Evolutionary conservation across 2,113 vertebrate genomes (phyloP).

Genomic region (Hucho hucho): DNA sequence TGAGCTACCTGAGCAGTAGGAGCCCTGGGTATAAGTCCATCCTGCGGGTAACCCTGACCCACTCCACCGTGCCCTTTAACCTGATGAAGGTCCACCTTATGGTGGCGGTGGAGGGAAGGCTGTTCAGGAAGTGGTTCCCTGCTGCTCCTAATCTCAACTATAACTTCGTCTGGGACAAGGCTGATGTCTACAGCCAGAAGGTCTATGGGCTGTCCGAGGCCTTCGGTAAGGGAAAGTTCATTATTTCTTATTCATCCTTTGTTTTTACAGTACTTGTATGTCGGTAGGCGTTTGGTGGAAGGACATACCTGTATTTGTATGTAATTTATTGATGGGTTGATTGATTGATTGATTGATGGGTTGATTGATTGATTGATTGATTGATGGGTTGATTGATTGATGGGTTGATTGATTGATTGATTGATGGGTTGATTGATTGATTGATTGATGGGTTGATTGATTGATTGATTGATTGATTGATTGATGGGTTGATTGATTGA

Average conservation of each 20-base stretch:
- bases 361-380: too few species aligned
- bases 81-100: slow-evolving; percentile 98
- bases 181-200: slow-evolving; percentile 97
- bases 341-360: too few species aligned
- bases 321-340: too few species aligned
- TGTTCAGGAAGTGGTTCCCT: slow-evolving; percentile 96
- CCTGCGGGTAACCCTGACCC: slow-evolving; percentile 89
- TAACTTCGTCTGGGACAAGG: slow-evolving; percentile 97
- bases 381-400: too few species aligned
- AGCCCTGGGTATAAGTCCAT: slow-evolving; percentile 94
- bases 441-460: too few species aligned
- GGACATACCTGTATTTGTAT: too few species aligned
- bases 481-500: too few species aligned
- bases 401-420: too few species aligned
- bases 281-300: too few species aligned
- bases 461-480: too few species aligned
- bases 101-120: slow-evolving; percentile 94
- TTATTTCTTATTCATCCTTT: not conserved
- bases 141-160: slow-evolving; percentile 89
- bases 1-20: slow-evolving; percentile 93
- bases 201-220: slow-evolving; percentile 93
- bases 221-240: slow-evolving; percentile 79
- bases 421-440: too few species aligned
- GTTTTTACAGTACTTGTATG: too few species aligned
- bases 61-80: slow-evolving; percentile 92